phyloP scores from a whole-genome alignment of 2,113 vertebrate genomes.

The Orientallactaga bullata region DNA sequence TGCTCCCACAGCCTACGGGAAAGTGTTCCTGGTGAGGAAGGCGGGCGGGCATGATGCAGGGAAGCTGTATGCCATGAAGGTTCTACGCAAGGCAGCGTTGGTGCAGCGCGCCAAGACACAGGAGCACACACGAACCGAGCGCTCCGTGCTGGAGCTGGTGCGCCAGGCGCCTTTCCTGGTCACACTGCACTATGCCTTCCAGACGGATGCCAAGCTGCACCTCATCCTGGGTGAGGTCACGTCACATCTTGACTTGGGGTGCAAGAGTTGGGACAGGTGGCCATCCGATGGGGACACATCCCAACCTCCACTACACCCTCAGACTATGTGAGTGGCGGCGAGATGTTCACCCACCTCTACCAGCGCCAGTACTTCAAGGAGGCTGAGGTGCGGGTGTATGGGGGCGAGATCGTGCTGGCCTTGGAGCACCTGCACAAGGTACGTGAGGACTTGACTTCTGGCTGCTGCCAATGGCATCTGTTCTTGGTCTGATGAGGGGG shows the following conservation, averaged over 20 bases:
- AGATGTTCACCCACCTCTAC: slow-evolving; percentile 96
- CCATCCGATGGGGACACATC: rapidly evolving
- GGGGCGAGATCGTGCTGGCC: slow-evolving; percentile 94
- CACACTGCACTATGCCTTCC: slow-evolving; percentile 96
- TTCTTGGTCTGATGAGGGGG: not conserved
- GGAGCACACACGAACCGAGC: slow-evolving; percentile 94
- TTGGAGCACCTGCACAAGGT: slow-evolving; percentile 96
- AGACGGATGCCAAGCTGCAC: slow-evolving; percentile 95
- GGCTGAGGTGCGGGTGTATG: slow-evolving; percentile 93
- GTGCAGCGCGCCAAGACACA: slow-evolving; percentile 95
- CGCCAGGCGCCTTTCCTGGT: slow-evolving; percentile 95
- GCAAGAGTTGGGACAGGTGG: not conserved
- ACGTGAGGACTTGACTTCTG: slow-evolving; percentile 22
- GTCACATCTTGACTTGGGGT: not conserved
- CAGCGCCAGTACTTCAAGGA: slow-evolving; percentile 95
- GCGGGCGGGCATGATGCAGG: slow-evolving; percentile 92
- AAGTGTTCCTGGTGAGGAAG: slow-evolving; percentile 96
- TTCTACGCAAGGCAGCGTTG: slow-evolving; percentile 95
- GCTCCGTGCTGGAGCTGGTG: slow-evolving; percentile 94
- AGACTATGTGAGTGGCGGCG: slow-evolving; percentile 96
- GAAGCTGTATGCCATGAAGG: slow-evolving; percentile 96
- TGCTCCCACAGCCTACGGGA: slow-evolving; percentile 92
- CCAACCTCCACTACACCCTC: not conserved
- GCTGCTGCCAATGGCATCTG: not conserved
- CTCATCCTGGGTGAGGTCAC: slow-evolving; percentile 91